Conservation (phyloP, 2,113 vertebrate genomes). For the Aspiorhynchus laticeps region DNA sequence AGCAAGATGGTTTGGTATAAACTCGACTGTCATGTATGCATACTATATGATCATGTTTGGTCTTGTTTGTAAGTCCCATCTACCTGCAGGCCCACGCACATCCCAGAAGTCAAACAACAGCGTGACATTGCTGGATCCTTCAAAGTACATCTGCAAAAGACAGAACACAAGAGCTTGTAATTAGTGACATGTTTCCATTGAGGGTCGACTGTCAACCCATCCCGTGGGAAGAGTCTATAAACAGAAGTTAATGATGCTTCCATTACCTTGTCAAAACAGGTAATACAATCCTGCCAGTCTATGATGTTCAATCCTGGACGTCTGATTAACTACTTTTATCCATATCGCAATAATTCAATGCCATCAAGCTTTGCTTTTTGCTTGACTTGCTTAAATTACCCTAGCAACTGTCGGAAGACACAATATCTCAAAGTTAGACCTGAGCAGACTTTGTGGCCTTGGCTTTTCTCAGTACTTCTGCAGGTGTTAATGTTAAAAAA, state of each 20-base stretch:
- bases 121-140: slow-evolving; percentile 79
- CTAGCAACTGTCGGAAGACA: not conserved
- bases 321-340: not conserved
- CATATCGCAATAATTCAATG: not conserved
- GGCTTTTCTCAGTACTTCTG: not conserved
- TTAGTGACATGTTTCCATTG: not conserved
- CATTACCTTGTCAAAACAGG: slow-evolving; percentile 1
- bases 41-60: not conserved
- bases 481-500: not conserved
- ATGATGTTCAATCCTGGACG: not conserved
- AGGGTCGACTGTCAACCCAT: not conserved
- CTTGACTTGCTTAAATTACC: not conserved
- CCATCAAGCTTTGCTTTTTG: not conserved
- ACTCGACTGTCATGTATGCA: not conserved
- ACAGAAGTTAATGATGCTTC: not conserved
- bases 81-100: slow-evolving; percentile 86
- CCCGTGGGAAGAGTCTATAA: not conserved
- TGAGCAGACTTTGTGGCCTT: not conserved
- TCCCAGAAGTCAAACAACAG: slow-evolving; percentile 95
- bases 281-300: not conserved
- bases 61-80: slow-evolving; percentile 1
- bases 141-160: slow-evolving; percentile 88
- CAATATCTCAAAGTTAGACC: not conserved
- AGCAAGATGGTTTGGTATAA: not conserved
- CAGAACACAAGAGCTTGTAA: slow-evolving; percentile 30